A percentile compares a stretch with the other conserved stretches of the same genome.
phyloP scores from a whole-genome alignment of 2,888 invertebrate genomes.

The Elysia crispata region DNA sequence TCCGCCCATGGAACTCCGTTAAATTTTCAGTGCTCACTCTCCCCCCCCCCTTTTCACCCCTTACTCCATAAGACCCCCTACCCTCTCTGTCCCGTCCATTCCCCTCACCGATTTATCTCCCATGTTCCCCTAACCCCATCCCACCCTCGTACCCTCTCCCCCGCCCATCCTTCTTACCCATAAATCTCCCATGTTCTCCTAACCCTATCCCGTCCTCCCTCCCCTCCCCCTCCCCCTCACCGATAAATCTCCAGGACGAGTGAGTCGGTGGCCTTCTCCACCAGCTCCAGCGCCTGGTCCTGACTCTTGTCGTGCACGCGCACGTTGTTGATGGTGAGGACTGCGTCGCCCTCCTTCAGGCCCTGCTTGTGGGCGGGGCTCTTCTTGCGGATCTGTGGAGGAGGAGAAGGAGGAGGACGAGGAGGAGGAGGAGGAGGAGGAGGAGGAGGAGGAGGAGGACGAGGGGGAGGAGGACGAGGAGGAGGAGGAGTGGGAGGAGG shows the following conservation, averaged over 20 bases:
- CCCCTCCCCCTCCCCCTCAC: slow-evolving; percentile 61
- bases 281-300: slow-evolving; percentile 73
- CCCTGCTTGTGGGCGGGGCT: slow-evolving; percentile 72
- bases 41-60: too few relatives aligned
- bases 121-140: too few relatives aligned
- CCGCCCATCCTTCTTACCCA: neutral
- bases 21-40: too few relatives aligned
- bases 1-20: too few relatives aligned
- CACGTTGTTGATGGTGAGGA: slow-evolving; percentile 74
- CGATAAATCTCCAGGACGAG: slow-evolving; percentile 71
- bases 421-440: neutral
- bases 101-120: too few relatives aligned
- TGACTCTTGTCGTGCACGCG: slow-evolving; percentile 70
- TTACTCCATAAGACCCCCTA: too few relatives aligned
- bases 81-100: too few relatives aligned
- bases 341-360: slow-evolving; percentile 73
- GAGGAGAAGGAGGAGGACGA: neutral
- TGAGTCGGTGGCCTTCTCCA: slow-evolving; percentile 68
- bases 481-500: too few relatives aligned
- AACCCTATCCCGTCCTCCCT: too few relatives aligned
- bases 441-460: neutral
- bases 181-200: neutral
- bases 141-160: too few relatives aligned
- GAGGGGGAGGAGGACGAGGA: too few relatives aligned
- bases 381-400: slow-evolving; percentile 72